phyloP scores from a whole-genome alignment of 2,113 vertebrate species.

The Microtus pennsylvanicus region DNA sequence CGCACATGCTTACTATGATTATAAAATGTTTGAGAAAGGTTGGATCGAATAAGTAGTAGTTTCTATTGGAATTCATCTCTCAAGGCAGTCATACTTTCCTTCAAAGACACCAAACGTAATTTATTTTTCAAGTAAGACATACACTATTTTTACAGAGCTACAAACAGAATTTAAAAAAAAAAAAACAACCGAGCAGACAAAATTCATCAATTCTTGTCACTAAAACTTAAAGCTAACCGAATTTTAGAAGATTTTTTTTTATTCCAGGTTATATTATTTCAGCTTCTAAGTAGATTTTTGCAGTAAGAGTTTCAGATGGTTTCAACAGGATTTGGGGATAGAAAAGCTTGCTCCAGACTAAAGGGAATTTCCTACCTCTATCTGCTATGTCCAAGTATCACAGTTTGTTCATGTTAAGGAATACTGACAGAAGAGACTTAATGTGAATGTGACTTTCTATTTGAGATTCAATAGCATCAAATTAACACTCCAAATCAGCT shows the following conservation, averaged over 20 bases:
- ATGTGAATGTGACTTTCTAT: background rate
- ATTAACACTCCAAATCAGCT: background rate
- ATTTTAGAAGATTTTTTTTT: slow-evolving; percentile 2
- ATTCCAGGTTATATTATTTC: background rate
- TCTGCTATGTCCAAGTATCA: background rate
- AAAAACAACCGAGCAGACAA: background rate
- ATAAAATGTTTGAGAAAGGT: background rate
- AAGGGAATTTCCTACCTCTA: background rate
- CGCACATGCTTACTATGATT: background rate
- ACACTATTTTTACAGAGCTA: background rate
- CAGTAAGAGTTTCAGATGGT: background rate
- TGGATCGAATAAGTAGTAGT: background rate
- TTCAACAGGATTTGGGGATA: background rate
- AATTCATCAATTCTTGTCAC: background rate
- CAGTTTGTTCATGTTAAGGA: background rate
- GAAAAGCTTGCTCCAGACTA: background rate
- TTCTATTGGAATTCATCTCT: background rate
- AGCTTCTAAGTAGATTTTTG: background rate
- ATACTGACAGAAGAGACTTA: background rate
- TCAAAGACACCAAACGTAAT: background rate
- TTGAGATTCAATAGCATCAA: background rate
- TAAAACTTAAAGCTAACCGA: background rate
- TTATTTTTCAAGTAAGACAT: background rate
- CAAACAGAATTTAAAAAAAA: slow-evolving; percentile 30
- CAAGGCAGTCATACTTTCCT: background rate